A percentile compares a stretch with the other conserved stretches of the same genome.
Conservation (phyloP, 2,888 invertebrate species). For the Drosophila tanythrix region DNA sequence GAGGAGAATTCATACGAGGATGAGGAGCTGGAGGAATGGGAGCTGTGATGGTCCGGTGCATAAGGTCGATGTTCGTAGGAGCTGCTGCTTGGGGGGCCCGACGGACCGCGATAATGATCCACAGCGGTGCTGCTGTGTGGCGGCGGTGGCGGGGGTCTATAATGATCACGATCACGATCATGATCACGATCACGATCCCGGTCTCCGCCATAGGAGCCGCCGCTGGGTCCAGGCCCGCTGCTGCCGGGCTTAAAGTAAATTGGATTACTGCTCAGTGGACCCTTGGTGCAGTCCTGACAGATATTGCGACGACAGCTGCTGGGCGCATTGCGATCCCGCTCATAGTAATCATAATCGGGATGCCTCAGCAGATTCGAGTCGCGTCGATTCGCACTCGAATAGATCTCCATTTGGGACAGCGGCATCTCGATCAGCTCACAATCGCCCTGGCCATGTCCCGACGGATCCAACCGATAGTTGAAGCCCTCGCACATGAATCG, state of each 20-base stretch:
- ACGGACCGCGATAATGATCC: constrained; percentile 81
- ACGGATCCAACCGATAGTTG: constrained; percentile 91
- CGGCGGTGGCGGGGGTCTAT: constrained; percentile 62
- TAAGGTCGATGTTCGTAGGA: constrained; percentile 80
- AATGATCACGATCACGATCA: constrained; percentile 71
- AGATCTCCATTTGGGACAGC: constrained; percentile 88
- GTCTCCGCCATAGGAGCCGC: constrained; percentile 55
- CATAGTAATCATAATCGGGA: constrained; percentile 92
- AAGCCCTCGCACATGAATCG: constrained; percentile 93
- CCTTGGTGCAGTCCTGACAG: constrained; percentile 83
- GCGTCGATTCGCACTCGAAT: constrained; percentile 85
- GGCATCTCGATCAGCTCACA: constrained; percentile 92
- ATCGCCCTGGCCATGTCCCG: constrained; percentile 90
- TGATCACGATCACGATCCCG: constrained; percentile 36
- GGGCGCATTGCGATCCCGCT: constrained; percentile 90
- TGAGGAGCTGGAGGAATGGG: constrained; percentile 61
- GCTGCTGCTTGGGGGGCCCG: constrained; percentile 68
- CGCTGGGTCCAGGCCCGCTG: constrained; percentile 51
- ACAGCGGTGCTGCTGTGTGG: constrained; percentile 70
- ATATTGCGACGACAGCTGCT: constrained; percentile 86
- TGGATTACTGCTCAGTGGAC: constrained; percentile 73
- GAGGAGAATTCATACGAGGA: constrained; percentile 82
- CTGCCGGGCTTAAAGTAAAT: constrained; percentile 82
- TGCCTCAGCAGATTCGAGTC: constrained; percentile 86
- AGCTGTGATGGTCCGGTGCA: constrained; percentile 77